Base-by-base conservation (phyloP, 1,140 invertebrate species). In the Zaprionus ornatus region DNA sequence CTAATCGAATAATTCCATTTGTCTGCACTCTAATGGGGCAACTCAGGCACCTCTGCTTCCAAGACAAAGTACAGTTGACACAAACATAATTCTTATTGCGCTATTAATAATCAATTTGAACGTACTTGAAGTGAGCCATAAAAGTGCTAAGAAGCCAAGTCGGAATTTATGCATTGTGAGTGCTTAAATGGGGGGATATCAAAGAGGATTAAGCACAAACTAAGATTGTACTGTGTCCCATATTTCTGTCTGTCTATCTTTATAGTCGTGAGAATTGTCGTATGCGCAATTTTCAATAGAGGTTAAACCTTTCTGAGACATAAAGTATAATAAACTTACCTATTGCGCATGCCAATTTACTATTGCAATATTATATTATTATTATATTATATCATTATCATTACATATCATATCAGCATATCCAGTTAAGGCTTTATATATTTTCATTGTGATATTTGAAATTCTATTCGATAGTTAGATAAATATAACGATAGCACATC, bases 1-100 rank as follows among this genome's bases (percentile, higher is more conserved):
- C 83, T 88, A 87, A 88, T 78, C 77, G 84, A 88, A 80, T 81
- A 65, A 62, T 56, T 77, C 50, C 72, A 27, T 65, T 63, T 73
- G 68, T 63, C 60, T 68, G 37, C 50, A 42, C 35, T 21, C 40
- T 17, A 60, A 52, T 32, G 35, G 50, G 54, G 35, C 62, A 55
- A 29, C 42, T 17, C 23, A 21, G 66, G 52, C 15, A n/a, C 40
- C 40, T 42, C 40, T 54, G 40, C 59, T 56, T 35, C 60, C 50
- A 73, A 52, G 69, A 69, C 45, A 60, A 64, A 64, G 73, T 65
- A 70, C 73, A 75, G 73, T 71, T 75, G 62, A 35, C 40, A 50
- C 21, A 59, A 35, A 15, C 35, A n/a, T 52, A 25, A 50, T 63
- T 35, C 32, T 52, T 50, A 35, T 45, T 45, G 40, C 15, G 9